Conservation (phyloP, 1,140 invertebrate genomes). For the Drosophila mauritiana region DNA sequence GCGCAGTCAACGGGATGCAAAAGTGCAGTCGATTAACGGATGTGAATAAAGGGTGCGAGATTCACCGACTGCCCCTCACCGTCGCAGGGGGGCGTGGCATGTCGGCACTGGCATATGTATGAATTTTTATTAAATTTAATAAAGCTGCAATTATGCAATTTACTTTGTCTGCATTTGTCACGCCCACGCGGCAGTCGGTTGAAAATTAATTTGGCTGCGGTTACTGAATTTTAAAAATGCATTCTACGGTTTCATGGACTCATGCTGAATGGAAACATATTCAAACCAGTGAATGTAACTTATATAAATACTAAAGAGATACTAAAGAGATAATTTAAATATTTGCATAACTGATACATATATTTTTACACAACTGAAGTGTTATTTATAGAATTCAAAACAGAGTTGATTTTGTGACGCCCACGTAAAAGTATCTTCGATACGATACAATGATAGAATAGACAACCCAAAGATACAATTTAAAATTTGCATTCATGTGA, state of each 20-base stretch:
- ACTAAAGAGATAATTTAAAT: too few species aligned
- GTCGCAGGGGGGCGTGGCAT: conserved; percentile 45
- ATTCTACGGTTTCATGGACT: conserved; percentile 9
- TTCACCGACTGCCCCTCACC: conserved; percentile 6
- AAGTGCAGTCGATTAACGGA: conserved; percentile 81
- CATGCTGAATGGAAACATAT: too few species aligned
- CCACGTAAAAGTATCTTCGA: background rate
- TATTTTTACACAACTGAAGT: too few species aligned
- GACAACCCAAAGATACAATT: background rate
- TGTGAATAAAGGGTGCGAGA: conserved; percentile 37
- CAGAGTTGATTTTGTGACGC: too few species aligned
- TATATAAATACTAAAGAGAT: too few species aligned
- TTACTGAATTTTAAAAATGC: conserved; percentile 20
- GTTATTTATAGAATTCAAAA: too few species aligned
- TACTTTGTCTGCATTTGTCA: conserved; percentile 70
- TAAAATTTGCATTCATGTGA: conserved; percentile 8
- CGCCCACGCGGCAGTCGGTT: conserved; percentile 31
- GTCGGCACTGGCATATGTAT: conserved; percentile 44
- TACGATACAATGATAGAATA: background rate
- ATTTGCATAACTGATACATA: too few species aligned
- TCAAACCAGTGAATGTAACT: background rate
- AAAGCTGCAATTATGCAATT: conserved; percentile 74
- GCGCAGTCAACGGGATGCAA: conserved; percentile 68
- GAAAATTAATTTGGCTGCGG: conserved; percentile 73
- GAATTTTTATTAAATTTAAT: conserved; percentile 79